Evolutionary conservation across 2,113 vertebrate genomes (phyloP), one percentile per base, ranked within the genome.

Genomic region (Pelobates fuscus): DNA sequence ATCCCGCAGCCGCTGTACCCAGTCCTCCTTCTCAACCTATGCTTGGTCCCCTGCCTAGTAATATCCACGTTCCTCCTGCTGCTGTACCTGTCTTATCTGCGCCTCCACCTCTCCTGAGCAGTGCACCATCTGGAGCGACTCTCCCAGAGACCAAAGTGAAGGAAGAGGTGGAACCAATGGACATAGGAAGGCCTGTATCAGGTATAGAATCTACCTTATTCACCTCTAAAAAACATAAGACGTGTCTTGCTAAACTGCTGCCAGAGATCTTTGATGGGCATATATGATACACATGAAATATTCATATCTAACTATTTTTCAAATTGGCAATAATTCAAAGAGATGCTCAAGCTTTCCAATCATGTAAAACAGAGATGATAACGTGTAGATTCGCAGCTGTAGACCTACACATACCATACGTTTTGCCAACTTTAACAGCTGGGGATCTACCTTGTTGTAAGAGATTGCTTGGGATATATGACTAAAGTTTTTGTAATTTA

Each of bases 71-170:
- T 30, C 92, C 94, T 0, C 88, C 95, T 78, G 92, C 94, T 58
- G 91, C 90, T 80, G 84, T 89, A 0, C 94, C 95, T 71, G 88
- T 95, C 12, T 93, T 93, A 0, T 92, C 96, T 0, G 91, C 94
- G 1, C 94, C 95, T 15, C 88, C 96, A 0, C 88, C 92, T 0
- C 87, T 92, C 54, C 92, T 93, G 25, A 92, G 91, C 8, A 90
- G 94, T 10, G 82, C 80, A 17, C 92, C 94, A 3, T 89, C 94
- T 2, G 94, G 91, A 69, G 92, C 95, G 6, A 69, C 89, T 1
- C 90, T 93, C 15, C 87, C 94, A 0, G 96, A 98, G 49, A 81
- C 94, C 66, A 99, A 97, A 86, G 91, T 98, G 64, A 98, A 98
- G 70, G 96, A 97, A 79, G 97, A 99, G 74, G 85, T 82, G 25